Percentiles rank a stretch among this genome's conserved stretches.
Conservation (phyloP, 1,140 invertebrate genomes). For the Leptinotarsa undecemlineata region DNA sequence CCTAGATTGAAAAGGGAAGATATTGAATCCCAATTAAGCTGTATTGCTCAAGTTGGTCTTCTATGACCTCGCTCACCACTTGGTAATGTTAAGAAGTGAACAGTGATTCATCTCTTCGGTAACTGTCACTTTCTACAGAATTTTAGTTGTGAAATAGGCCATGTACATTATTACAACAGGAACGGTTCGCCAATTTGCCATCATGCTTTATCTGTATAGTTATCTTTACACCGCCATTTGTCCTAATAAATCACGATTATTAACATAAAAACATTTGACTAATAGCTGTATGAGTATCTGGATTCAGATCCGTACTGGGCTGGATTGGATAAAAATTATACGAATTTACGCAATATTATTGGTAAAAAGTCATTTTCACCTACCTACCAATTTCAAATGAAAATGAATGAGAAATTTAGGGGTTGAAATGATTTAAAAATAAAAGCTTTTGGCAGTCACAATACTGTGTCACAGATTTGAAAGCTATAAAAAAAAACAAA, state of each 20-base stretch:
- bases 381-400: too few relatives aligned
- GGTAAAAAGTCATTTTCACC: too few relatives aligned
- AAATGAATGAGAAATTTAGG: too few relatives aligned
- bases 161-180: slow-evolving; percentile 1
- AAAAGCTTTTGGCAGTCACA: too few relatives aligned
- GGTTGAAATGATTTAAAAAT: too few relatives aligned
- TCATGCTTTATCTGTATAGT: background rate
- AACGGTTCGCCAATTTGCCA: slow-evolving; percentile 1
- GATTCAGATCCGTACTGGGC: background rate
- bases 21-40: too few relatives aligned
- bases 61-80: too few relatives aligned
- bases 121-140: background rate
- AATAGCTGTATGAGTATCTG: background rate
- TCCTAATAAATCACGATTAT: slow-evolving; percentile 8
- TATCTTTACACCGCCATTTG: slow-evolving; percentile 5
- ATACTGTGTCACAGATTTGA: too few relatives aligned
- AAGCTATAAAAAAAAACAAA: too few relatives aligned
- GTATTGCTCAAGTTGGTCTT: too few relatives aligned
- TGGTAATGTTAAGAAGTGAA: background rate
- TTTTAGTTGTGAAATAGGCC: slow-evolving; percentile 6
- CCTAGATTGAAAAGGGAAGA: too few relatives aligned
- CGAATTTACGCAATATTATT: too few relatives aligned
- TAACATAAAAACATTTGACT: slow-evolving; percentile 3
- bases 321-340: background rate
- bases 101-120: background rate